phyloP scores from a whole-genome alignment of 2,888 invertebrate species.

The Lagria hirta region DNA sequence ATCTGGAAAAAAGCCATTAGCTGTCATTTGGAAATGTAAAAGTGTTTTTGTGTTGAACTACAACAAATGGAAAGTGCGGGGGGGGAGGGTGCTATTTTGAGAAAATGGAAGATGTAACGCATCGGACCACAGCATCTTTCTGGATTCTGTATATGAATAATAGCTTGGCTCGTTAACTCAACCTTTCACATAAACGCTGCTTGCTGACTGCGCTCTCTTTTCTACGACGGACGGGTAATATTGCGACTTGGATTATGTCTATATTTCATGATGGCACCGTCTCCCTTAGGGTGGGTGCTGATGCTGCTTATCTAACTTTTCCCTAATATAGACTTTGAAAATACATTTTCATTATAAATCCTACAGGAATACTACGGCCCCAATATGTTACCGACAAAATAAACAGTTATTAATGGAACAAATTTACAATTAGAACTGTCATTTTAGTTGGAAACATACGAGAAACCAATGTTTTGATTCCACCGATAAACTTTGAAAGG shows the following conservation, averaged over 20 bases:
- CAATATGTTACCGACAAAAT: too few relatives aligned
- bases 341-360: too few relatives aligned
- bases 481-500: too few relatives aligned
- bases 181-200: conserved; percentile 25
- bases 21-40: conserved; percentile 6
- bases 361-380: too few relatives aligned
- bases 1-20: conserved; percentile 6
- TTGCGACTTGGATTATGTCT: conserved; percentile 21
- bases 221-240: conserved; percentile 11
- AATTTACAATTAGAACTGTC: too few relatives aligned
- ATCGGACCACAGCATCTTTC: conserved; percentile 20
- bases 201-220: conserved; percentile 19
- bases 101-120: conserved; percentile 22
- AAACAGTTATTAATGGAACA: too few relatives aligned
- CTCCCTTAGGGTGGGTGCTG: conserved; percentile 1
- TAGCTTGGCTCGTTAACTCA: conserved; percentile 32
- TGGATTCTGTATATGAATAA: conserved; percentile 32
- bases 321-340: too few relatives aligned
- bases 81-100: conserved; percentile 11
- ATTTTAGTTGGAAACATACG: too few relatives aligned
- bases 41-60: conserved; percentile 6
- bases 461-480: too few relatives aligned
- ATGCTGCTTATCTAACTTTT: neutral
- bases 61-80: conserved; percentile 8
- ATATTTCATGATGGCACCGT: conserved; percentile 22